phyloP scores from a whole-genome alignment of 2,888 invertebrate genomes.

The Globia sparganii region DNA sequence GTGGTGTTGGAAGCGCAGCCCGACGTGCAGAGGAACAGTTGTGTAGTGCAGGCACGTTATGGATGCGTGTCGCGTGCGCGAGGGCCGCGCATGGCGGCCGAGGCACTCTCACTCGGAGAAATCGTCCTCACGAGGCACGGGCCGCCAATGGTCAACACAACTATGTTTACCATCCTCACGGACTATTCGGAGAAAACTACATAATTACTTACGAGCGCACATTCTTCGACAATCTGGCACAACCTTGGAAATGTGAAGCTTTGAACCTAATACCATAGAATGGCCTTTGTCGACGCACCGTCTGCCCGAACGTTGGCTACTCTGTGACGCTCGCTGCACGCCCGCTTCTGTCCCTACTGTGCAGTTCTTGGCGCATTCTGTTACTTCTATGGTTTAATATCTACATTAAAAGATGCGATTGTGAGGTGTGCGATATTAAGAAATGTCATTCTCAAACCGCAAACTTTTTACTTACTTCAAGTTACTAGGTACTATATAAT shows the following conservation, averaged over 20 bases:
- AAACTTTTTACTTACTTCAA: background rate
- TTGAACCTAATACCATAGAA: background rate
- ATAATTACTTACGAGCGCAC: background rate
- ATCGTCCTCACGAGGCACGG: constrained; percentile 30
- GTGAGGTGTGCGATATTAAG: background rate
- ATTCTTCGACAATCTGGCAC: constrained; percentile 12
- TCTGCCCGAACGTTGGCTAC: background rate
- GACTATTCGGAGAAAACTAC: constrained; percentile 19
- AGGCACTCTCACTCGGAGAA: constrained; percentile 63
- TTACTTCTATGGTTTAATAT: background rate
- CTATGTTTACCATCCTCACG: constrained; percentile 16
- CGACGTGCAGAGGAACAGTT: background rate
- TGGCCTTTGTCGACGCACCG: background rate
- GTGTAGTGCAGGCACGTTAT: background rate
- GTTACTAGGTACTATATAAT: no score
- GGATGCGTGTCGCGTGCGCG: constrained; percentile 54
- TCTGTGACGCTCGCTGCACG: no score
- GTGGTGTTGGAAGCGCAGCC: background rate
- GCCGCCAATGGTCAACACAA: background rate
- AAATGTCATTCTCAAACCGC: background rate
- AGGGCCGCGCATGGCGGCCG: constrained; percentile 3
- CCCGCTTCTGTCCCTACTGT: background rate
- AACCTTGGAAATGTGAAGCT: background rate
- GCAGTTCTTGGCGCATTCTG: background rate
- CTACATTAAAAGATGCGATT: background rate